A percentile compares a stretch with the other conserved stretches of the same genome.
phyloP scores from a whole-genome alignment of 1,140 invertebrate genomes.

The Leptinotarsa defecta region DNA sequence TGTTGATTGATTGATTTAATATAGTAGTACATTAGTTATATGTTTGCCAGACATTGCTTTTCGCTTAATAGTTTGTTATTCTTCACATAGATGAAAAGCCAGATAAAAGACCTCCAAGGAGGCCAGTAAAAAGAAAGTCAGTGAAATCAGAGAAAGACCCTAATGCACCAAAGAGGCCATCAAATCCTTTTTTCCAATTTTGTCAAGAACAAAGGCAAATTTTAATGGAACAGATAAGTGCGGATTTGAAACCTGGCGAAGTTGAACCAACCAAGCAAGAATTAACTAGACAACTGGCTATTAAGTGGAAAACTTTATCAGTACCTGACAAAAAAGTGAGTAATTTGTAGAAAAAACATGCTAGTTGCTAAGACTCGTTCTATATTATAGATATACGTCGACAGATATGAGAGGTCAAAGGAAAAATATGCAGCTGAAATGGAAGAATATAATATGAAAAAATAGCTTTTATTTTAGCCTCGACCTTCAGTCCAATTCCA shows the following conservation, averaged over 20 bases:
- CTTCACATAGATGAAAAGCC: conserved; percentile 37
- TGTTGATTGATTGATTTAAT: no score
- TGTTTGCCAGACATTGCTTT: no score
- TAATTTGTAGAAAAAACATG: background rate
- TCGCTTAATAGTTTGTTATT: background rate
- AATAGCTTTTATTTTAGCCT: conserved; percentile 36
- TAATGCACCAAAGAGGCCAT: conserved; percentile 77
- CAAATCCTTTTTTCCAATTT: conserved; percentile 81
- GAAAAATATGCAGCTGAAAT: conserved; percentile 78
- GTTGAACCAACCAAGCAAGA: conserved; percentile 75
- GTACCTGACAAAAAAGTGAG: conserved; percentile 71
- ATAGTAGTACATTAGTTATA: no score
- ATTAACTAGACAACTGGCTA: conserved; percentile 73
- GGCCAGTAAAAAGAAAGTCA: conserved; percentile 59
- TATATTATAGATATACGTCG: conserved; percentile 71
- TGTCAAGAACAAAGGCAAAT: conserved; percentile 76
- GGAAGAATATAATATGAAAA: conserved; percentile 61
- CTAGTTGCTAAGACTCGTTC: conserved; percentile 10
- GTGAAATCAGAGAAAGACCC: conserved; percentile 69
- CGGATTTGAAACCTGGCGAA: conserved; percentile 63
- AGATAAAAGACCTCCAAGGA: conserved; percentile 49
- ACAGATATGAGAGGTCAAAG: conserved; percentile 78
- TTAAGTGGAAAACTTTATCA: conserved; percentile 72
- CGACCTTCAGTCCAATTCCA: background rate
- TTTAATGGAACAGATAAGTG: conserved; percentile 68